Percentiles rank a stretch among this genome's conserved stretches.
phyloP scores from a whole-genome alignment of 2,797 vertebrate species.

The Acipenser oxyrinchus region DNA sequence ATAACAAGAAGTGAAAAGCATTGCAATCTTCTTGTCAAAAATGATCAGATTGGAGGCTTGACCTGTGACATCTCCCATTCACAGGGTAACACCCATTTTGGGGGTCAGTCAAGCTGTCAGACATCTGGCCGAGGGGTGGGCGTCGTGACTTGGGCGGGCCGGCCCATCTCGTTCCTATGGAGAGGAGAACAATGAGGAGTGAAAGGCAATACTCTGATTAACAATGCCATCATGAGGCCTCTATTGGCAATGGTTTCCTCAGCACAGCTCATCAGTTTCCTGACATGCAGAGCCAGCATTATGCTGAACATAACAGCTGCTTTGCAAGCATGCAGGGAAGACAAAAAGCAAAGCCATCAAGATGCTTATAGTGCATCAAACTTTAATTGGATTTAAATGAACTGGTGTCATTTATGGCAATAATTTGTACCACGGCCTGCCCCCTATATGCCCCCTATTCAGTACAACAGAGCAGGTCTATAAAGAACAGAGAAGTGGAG shows the following conservation, averaged over 20 bases:
- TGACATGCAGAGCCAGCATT: conserved; percentile 2
- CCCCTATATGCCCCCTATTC: conserved; percentile 15
- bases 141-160: conserved; percentile 17
- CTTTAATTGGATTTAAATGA: conserved; percentile 42
- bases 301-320: conserved; percentile 5
- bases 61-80: conserved; percentile 7
- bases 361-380: conserved; percentile 36
- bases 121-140: conserved; percentile 22
- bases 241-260: conserved; percentile 14
- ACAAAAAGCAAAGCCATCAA: conserved; percentile 27
- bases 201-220: conserved; percentile 22
- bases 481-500: conserved; percentile 4
- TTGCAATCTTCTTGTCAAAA: not conserved
- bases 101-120: conserved; percentile 19
- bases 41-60: not conserved
- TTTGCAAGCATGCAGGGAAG: conserved; percentile 17
- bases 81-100: conserved; percentile 27
- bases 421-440: conserved; percentile 34
- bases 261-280: conserved; percentile 14
- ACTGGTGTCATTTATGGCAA: conserved; percentile 34
- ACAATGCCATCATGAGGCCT: conserved; percentile 27
- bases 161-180: not conserved
- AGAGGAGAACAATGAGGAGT: conserved; percentile 14
- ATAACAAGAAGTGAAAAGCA: not conserved
- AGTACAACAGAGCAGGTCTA: conserved; percentile 2